phyloP scores from a whole-genome alignment of 2,888 invertebrate genomes.

The Hypena proboscidalis region DNA sequence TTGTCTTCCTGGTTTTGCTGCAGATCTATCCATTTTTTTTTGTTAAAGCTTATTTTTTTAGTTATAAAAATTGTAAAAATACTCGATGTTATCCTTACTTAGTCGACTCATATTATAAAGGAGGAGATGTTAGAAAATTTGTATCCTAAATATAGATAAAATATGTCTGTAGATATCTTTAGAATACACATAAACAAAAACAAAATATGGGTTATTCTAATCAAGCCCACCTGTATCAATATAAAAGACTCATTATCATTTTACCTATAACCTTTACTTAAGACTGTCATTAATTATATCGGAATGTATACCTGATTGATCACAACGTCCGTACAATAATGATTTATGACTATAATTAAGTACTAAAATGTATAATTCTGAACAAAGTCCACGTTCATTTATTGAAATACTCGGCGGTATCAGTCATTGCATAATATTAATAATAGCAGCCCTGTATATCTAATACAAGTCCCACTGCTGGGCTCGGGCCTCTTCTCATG shows the following conservation, averaged over 20 bases:
- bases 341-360: background rate
- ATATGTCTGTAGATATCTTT: no score
- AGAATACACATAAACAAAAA: no score
- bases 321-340: background rate
- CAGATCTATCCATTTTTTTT: no score
- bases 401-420: background rate
- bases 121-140: no score
- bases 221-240: constrained; percentile 2
- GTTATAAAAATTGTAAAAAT: no score
- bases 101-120: no score
- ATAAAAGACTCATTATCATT: background rate
- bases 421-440: constrained; percentile 6
- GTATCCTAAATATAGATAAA: no score
- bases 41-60: no score
- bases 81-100: no score
- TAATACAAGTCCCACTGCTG: no score
- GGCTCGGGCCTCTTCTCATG: no score
- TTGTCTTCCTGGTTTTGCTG: no score
- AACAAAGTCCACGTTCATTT: constrained; percentile 1
- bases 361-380: constrained; percentile 1
- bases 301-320: background rate
- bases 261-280: background rate
- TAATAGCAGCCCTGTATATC: background rate
- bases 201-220: background rate
- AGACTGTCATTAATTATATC: background rate